Base-by-base conservation (phyloP, 2,113 vertebrate species). In the Aldabrachelys gigantea region DNA sequence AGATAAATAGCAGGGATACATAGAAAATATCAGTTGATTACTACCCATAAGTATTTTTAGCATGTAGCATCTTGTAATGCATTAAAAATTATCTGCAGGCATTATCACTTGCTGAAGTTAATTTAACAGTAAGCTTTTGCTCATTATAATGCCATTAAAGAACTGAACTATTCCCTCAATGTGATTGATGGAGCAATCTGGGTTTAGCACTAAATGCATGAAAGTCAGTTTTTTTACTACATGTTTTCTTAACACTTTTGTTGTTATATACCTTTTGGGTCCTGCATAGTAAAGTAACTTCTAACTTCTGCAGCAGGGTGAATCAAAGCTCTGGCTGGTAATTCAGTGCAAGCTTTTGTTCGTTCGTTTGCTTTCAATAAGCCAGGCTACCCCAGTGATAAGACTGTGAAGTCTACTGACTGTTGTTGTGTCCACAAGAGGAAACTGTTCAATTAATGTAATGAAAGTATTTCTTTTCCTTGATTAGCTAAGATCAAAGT, bases 61-160 rank as follows among this genome's bases (percentile, higher is more conserved):
- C 79, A 96, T 50, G 94, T 76, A 29, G 8, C 90, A 88, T 85
- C 96, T 94, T 94, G 62, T 52, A 95, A 90, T 80, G 31, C 59
- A 86, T 97, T 95, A 95, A 93, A 78, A 94, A 96, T 89, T 94
- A 85, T 96, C 89, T 47, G 84, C 69, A 72, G 92, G 50, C 49
- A 96, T 94, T 93, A 89, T 65, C 88, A 94, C 22, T 94, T 88
- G 81, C 76, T 92, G 80, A 88, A 95, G 84, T 93, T 52, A 85
- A 85, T 90, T 91, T 96, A 97, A 95, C 88, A 96, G 41, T 93
- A 94, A 94, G 82, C 19, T 95, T 96, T 93, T 93, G 81, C 79
- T 96, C 88, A 96, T 97, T 97, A 96, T 91, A 94, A 96, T 95
- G 84, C 75, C 87, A 96, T 97, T 96, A 98, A 97, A 69, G 78